Evolutionary conservation across 1,140 invertebrate genomes (phyloP), one percentile per base, ranked within the genome.

Genomic region (Atta colombica): DNA sequence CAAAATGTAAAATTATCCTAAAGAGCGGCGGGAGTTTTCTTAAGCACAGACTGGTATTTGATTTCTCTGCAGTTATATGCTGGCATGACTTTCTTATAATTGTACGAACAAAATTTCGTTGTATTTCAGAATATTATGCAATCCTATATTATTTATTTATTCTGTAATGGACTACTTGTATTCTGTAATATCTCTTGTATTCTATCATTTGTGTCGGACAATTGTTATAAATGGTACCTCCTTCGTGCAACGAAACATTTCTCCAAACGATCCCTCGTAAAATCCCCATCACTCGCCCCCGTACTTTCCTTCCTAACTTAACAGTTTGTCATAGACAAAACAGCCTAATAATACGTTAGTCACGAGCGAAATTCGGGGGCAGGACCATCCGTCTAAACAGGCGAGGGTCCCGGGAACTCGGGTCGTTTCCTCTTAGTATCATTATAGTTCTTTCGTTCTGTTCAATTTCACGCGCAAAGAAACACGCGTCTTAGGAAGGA

Each of bases 341-440:
- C 61, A 77, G 60, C 18, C 25, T 77, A 90, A 90, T 89, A 78
- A 90, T 39, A 89, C 7, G 88, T 89, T 90, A 58, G 16, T 28
- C 45, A 31, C 25, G 78, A 16, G 21, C 69, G 78, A 61, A 78
- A 84, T 82, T 87, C 49, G 5, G 16, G 39, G 58, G 28, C 28
- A 58, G 10, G 21, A 12, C 12, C 7, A 55, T 21, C 60, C 39
- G 14, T 68, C 77, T 75, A 61, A 60, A 14, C 53, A 39, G 10
- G n/a, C 53, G 63, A 69, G 49, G 63, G 35, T 65, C 49, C 39
- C 58, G 8, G 14, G 21, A 71, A 75, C 66, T 69, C 39, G 18
- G 60, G 6, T 60, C 66, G 31, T 77, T 77, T 51, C 35, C 51
- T 77, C 28, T 49, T 18, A 18, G 63, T 85, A 77, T 88, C 69